Conservation (phyloP, 1,140 invertebrate species). For the Helicoverpa armigera region DNA sequence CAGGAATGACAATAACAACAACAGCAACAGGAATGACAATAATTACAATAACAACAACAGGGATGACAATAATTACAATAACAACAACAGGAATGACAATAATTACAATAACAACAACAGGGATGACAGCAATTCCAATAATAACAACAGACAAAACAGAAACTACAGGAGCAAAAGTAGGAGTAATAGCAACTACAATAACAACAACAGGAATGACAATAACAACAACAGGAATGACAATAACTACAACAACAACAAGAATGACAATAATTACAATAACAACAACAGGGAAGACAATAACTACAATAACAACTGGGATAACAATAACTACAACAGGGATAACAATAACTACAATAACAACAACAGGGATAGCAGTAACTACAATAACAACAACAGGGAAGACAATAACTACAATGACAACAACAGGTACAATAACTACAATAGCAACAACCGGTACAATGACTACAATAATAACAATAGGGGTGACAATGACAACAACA, state of each 20-base stretch:
- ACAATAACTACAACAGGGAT: background rate
- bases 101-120: background rate
- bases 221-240: background rate
- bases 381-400: background rate
- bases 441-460: background rate
- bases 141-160: background rate
- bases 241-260: background rate
- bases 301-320: background rate
- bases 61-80: background rate
- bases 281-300: background rate
- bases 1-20: background rate
- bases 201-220: background rate
- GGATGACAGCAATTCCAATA: background rate
- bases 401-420: background rate
- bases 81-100: background rate
- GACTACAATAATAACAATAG: background rate
- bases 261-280: background rate
- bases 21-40: background rate
- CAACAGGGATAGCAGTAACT: background rate
- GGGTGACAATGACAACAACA: background rate
- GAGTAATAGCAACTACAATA: background rate
- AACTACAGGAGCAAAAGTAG: background rate
- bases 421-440: background rate
- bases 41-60: background rate
- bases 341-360: background rate